These are phyloP conservation scores for Etheostoma nigrum DNA, from an alignment of 2,797 vertebrate species.

Conservation along the genomic window DNA sequence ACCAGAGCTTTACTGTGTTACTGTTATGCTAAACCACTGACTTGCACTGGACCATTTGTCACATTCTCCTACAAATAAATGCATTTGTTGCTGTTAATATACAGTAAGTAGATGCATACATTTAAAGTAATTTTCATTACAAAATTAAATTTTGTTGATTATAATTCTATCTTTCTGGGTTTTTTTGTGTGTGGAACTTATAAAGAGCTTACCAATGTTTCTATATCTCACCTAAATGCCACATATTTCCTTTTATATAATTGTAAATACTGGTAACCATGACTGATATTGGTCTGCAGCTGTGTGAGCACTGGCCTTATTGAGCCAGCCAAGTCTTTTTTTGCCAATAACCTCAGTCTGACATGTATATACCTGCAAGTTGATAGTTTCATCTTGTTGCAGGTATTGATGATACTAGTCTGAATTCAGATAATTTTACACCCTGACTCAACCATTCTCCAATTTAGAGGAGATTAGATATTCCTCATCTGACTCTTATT, in stretches of 20 bases:
- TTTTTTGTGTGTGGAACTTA: not conserved
- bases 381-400: not conserved
- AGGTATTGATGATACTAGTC: not conserved
- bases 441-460: not conserved
- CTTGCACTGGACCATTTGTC: constrained; percentile 42
- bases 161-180: not conserved
- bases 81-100: constrained; percentile 13
- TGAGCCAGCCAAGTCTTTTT: no score
- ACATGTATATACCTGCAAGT: no score
- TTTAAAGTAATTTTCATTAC: not conserved
- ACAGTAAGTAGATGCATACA: constrained; percentile 1
- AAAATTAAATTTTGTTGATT: not conserved
- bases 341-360: no score
- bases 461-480: not conserved
- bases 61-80: constrained; percentile 67
- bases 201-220: not conserved
- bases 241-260: not conserved
- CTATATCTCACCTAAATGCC: not conserved
- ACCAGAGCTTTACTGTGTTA: constrained; percentile 16
- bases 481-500: not conserved
- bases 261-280: not conserved
- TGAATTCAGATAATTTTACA: not conserved
- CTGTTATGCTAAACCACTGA: constrained; percentile 31
- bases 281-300: not conserved
- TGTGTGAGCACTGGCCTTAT: not conserved